Conservation (phyloP, 2,888 invertebrate genomes). For the Macrophya alboannulata region DNA sequence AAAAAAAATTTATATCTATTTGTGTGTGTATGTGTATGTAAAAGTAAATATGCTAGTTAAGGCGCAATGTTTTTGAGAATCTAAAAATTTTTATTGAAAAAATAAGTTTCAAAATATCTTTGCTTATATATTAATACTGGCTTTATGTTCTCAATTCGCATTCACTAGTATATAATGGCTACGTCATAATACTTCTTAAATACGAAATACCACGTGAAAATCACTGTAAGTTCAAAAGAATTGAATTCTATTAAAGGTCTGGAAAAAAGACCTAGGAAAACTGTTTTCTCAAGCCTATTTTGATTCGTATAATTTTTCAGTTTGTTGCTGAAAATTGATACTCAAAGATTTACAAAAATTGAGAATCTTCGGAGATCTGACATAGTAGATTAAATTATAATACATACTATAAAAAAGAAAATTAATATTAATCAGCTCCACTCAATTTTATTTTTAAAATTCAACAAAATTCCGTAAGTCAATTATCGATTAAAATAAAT, state of each 20-base stretch:
- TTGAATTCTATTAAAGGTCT: neutral
- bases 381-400: neutral
- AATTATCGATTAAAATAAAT: neutral
- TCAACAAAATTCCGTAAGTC: neutral
- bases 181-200: neutral
- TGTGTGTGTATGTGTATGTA: neutral
- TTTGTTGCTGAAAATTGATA: neutral
- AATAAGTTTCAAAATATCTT: neutral
- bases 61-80: neutral
- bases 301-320: neutral
- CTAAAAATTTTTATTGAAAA: too few species aligned
- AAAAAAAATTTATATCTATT: neutral
- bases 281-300: neutral
- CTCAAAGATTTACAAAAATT: neutral
- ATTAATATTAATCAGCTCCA: neutral
- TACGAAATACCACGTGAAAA: neutral
- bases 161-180: neutral
- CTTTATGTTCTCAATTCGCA: neutral
- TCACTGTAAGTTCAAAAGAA: neutral
- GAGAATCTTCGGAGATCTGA: conserved; percentile 23
- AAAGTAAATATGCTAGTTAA: neutral
- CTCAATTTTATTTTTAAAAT: neutral
- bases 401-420: neutral
- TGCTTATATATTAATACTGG: neutral
- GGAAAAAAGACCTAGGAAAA: neutral